These are phyloP conservation scores for Acrobasis repandana DNA, from an alignment of 2,888 invertebrate genomes.

Conservation along the genomic window DNA sequence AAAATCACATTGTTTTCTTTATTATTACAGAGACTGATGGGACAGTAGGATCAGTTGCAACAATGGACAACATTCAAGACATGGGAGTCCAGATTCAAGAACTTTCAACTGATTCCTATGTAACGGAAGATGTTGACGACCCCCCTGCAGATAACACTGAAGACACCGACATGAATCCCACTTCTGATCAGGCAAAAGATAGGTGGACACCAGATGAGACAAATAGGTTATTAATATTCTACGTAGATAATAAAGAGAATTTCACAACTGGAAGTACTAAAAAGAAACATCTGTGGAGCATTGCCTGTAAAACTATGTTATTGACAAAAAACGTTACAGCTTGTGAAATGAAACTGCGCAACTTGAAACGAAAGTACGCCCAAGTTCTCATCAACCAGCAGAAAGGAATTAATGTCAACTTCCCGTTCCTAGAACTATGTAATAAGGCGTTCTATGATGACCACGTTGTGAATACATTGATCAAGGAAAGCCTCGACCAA, in stretches of 20 bases:
- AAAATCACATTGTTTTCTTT: no score
- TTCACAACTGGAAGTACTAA: slow-evolving; percentile 57
- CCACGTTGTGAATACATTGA: slow-evolving; percentile 23
- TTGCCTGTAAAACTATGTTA: slow-evolving; percentile 72
- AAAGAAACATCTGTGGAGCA: slow-evolving; percentile 64
- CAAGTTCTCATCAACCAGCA: slow-evolving; percentile 47
- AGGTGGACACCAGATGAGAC: slow-evolving; percentile 63
- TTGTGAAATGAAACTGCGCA: slow-evolving; percentile 58
- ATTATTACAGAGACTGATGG: slow-evolving; percentile 58
- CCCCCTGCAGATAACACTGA: slow-evolving; percentile 12
- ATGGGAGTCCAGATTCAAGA: slow-evolving; percentile 13
- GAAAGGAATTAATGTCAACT: slow-evolving; percentile 48
- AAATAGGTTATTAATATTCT: slow-evolving; percentile 64
- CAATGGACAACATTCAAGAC: slow-evolving; percentile 38
- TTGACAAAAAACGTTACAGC: slow-evolving; percentile 50
- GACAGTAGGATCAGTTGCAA: slow-evolving; percentile 41
- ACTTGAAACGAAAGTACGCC: slow-evolving; percentile 54
- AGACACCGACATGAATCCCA: slow-evolving; percentile 3
- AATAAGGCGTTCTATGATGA: slow-evolving; percentile 68
- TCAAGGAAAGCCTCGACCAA: slow-evolving; percentile 30
- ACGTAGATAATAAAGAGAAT: slow-evolving; percentile 67
- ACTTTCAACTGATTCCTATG: slow-evolving; percentile 1
- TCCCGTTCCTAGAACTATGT: slow-evolving; percentile 59
- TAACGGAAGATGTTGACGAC: slow-evolving; percentile 25
- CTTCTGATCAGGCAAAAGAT: slow-evolving; percentile 35